phyloP scores from a whole-genome alignment of 1,140 invertebrate species.

The Stratiolaelaps scimitus region DNA sequence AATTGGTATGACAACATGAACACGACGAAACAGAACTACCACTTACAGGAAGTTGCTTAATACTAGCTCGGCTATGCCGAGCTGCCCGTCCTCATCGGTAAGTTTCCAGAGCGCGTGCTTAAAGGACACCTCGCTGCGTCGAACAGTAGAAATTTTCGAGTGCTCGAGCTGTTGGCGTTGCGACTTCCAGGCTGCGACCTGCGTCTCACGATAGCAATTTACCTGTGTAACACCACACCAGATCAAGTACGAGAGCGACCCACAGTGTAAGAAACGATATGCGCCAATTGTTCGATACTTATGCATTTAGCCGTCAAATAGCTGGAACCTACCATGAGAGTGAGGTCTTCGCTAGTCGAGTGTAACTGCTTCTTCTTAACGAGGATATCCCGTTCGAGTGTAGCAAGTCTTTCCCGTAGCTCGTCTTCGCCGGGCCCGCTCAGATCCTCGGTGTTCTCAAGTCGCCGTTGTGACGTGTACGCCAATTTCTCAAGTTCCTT shows the following conservation, averaged over 20 bases:
- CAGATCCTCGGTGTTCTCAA: constrained; percentile 50
- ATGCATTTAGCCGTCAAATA: too few species aligned
- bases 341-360: constrained; percentile 74
- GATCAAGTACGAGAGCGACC: background rate
- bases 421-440: constrained; percentile 46
- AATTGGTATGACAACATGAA: too few species aligned
- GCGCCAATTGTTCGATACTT: constrained; percentile 79
- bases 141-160: constrained; percentile 48
- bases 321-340: constrained; percentile 60
- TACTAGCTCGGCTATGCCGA: constrained; percentile 88
- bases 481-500: constrained; percentile 75
- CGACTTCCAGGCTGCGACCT: constrained; percentile 44
- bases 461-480: constrained; percentile 67
- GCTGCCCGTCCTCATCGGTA: constrained; percentile 90
- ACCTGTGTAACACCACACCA: constrained; percentile 3
- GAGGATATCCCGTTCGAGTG: constrained; percentile 53
- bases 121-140: constrained; percentile 93
- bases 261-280: constrained; percentile 54
- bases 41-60: constrained; percentile 84
- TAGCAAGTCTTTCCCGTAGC: constrained; percentile 52
- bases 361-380: constrained; percentile 63
- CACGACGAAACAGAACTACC: too few species aligned
- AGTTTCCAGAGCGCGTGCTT: constrained; percentile 96
- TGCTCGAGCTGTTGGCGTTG: constrained; percentile 6
- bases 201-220: constrained; percentile 68